Conservation (phyloP, 2,888 invertebrate genomes). For the Tromatobia lineatoria region DNA sequence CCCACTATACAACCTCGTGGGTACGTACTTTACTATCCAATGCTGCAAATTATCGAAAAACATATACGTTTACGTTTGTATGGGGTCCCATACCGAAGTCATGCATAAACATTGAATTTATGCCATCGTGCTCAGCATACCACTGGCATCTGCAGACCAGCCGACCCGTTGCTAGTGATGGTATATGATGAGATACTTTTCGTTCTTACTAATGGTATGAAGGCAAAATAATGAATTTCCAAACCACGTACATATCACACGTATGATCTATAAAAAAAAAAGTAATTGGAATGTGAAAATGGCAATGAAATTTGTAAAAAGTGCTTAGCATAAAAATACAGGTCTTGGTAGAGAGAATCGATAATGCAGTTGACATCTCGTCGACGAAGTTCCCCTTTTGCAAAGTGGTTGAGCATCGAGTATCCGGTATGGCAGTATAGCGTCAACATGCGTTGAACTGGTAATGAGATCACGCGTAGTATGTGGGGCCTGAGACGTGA, state of each 20-base stretch:
- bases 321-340: not conserved
- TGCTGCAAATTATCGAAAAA: slow-evolving; percentile 63
- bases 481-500: slow-evolving; percentile 23
- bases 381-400: slow-evolving; percentile 55
- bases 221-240: not conserved
- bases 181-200: slow-evolving; percentile 29
- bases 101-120: slow-evolving; percentile 62
- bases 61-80: slow-evolving; percentile 57
- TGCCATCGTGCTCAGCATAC: slow-evolving; percentile 57
- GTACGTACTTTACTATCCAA: slow-evolving; percentile 54
- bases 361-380: slow-evolving; percentile 55
- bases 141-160: slow-evolving; percentile 39
- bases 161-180: not conserved
- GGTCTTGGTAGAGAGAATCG: not conserved
- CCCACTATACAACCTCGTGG: slow-evolving; percentile 44
- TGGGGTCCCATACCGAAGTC: slow-evolving; percentile 41
- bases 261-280: too few relatives aligned
- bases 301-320: not conserved
- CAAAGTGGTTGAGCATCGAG: slow-evolving; percentile 62
- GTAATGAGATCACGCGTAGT: slow-evolving; percentile 32
- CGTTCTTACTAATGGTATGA: slow-evolving; percentile 5
- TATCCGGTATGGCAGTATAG: slow-evolving; percentile 49
- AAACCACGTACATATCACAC: not conserved
- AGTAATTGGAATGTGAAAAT: too few relatives aligned
- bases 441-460: slow-evolving; percentile 7